Conservation (phyloP, 2,888 invertebrate genomes). For the Cotesia congregata region DNA sequence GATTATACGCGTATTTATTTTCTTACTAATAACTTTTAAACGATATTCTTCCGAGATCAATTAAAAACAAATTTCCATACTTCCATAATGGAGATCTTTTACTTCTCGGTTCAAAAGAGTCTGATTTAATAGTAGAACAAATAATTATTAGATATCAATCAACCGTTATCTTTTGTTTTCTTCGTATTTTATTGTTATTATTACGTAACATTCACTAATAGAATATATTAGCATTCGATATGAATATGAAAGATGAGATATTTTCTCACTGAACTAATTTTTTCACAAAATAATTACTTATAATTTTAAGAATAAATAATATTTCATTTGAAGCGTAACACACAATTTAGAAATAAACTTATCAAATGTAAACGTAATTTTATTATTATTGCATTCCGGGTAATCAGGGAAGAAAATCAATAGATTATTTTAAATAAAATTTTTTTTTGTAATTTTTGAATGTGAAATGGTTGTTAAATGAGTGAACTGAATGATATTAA, state of each 20-base stretch:
- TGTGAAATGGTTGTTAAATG: neutral
- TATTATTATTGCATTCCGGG: neutral
- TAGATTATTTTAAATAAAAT: neutral
- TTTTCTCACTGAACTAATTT: neutral
- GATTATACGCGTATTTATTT: neutral
- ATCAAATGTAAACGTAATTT: neutral
- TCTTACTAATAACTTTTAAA: constrained; percentile 4
- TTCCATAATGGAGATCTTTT: neutral
- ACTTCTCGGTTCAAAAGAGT: neutral
- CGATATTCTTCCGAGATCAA: neutral
- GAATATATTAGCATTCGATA: neutral
- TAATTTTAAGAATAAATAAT: neutral
- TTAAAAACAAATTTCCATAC: neutral
- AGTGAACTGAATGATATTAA: neutral
- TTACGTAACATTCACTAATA: neutral
- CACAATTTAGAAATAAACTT: neutral
- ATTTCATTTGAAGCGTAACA: neutral
- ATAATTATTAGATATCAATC: neutral
- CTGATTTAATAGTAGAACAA: neutral
- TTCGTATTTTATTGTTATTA: neutral
- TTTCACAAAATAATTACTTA: neutral
- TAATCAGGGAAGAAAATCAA: neutral
- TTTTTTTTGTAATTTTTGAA: neutral
- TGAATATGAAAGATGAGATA: neutral
- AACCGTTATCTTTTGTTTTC: neutral